Conservation (phyloP, 1,140 invertebrate species). For the Drosophila bipectinata region DNA sequence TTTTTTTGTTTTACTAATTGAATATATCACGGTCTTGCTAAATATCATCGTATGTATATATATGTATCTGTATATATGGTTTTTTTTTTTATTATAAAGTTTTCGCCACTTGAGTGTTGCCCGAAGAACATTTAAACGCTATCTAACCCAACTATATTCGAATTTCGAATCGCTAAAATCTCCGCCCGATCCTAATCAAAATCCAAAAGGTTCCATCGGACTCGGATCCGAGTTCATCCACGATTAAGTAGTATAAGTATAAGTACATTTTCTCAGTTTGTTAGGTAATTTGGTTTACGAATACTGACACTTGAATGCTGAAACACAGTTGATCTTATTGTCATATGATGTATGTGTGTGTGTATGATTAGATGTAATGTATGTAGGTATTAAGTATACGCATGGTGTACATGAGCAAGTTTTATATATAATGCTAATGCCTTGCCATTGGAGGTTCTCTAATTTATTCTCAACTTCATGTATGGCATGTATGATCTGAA, state of each 20-base stretch:
- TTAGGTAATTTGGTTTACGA: slow-evolving; percentile 81
- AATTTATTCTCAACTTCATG: slow-evolving; percentile 16
- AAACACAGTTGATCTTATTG: slow-evolving; percentile 84
- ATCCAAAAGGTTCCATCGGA: slow-evolving; percentile 41
- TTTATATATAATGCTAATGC: slow-evolving; percentile 48
- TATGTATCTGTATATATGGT: slow-evolving; percentile 47
- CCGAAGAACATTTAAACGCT: slow-evolving; percentile 61
- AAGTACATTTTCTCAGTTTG: slow-evolving; percentile 39
- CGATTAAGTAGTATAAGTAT: slow-evolving; percentile 48
- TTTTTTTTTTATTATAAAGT: no score
- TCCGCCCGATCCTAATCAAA: slow-evolving; percentile 14
- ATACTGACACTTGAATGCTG: slow-evolving; percentile 81
- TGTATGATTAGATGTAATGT: slow-evolving; percentile 35
- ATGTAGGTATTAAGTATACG: slow-evolving; percentile 33
- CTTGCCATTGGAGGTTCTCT: slow-evolving; percentile 47
- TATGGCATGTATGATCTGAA: slow-evolving; percentile 60
- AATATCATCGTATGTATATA: slow-evolving; percentile 77
- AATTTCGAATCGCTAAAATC: slow-evolving; percentile 70
- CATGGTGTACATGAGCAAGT: slow-evolving; percentile 9
- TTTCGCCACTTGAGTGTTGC: slow-evolving; percentile 61
- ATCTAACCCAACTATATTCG: slow-evolving; percentile 62
- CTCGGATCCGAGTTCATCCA: slow-evolving; percentile 1
- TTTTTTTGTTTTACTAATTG: slow-evolving; percentile 68
- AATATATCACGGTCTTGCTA: slow-evolving; percentile 81
- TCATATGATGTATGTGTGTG: slow-evolving; percentile 76